Evolutionary conservation across 2,888 invertebrate species (phyloP), one percentile per base, ranked within the genome.

Genomic region (Drosophila cracens): DNA sequence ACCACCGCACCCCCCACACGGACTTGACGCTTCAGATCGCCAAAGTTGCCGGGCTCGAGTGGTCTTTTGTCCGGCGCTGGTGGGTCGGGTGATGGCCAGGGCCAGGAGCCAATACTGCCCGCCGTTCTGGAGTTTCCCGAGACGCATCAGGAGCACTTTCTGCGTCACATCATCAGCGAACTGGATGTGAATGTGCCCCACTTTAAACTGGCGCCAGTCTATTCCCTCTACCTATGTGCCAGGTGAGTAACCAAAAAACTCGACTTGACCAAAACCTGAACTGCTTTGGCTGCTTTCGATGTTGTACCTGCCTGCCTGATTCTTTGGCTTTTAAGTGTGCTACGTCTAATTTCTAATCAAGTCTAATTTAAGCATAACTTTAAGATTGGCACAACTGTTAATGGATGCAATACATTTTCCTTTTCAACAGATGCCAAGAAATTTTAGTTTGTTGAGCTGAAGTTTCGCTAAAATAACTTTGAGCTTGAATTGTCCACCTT

Each of bases 171-270:
- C 77, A 96, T 99, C 91, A 95, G 97, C 40, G 96, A 98, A 81
- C 95, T 98, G 80, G 98, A 98, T 93, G 97, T 98, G 18, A 96
- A 96, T 91, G 96, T 96, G 70, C 97, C 97, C 16, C 97, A 97
- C 82, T 99, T 99, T 94, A 98, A 98, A 92, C 95, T 99, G 74
- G 98, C 99, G 1, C 99, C 99, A 0, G 99, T 99, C 33, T 99
- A 99, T 94, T 97, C 98, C 3, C 95, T 99, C 31, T 99, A 99
- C 93, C 95, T 99, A 91, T 98, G 98, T 82, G 97, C 98, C 73
- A 95, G 98, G 95, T 95, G 67, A 59, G 87, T 81, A 34, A 21
- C 25, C 25, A 25, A 2, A 27, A 3, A 21, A 6, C 2, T 34
- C 1, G 16, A 40, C 29, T 38, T 21, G 21, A 31, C 4, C 27